Evolutionary conservation across 92 coral and sea anemone genomes (phyloP).

Genomic region (Phenganax marumi): DNA sequence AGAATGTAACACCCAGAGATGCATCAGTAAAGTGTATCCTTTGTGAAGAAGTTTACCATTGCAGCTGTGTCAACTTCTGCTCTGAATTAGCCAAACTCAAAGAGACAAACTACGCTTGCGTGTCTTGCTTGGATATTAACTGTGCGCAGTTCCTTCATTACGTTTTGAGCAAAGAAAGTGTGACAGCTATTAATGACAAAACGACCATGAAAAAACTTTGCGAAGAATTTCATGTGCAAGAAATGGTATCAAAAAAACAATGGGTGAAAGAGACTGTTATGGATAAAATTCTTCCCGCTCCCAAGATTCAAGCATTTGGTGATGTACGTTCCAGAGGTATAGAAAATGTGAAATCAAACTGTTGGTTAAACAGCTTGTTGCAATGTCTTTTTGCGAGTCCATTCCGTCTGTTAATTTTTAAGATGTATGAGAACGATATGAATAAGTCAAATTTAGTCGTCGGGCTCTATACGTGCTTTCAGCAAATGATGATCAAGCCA

Average conservation of each 20-base stretch:
- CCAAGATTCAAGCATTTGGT: neutral
- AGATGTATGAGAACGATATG: neutral
- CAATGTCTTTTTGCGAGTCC: conserved; percentile 20
- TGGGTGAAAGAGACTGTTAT: neutral
- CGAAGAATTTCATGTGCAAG: too few species aligned
- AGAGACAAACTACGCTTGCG: neutral
- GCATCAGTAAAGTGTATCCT: neutral
- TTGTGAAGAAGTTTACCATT: conserved; percentile 8
- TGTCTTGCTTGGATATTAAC: neutral
- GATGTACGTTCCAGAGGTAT: conserved; percentile 15
- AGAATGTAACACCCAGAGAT: neutral
- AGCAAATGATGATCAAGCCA: neutral
- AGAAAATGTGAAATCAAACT: conserved; percentile 21
- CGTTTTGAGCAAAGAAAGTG: neutral
- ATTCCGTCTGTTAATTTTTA: neutral
- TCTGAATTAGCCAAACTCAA: neutral
- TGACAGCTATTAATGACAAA: neutral
- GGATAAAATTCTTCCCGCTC: neutral
- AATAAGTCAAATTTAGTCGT: neutral
- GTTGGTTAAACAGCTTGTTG: conserved; percentile 33
- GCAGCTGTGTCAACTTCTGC: conserved; percentile 25
- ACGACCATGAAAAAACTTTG: neutral
- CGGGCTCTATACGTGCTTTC: neutral
- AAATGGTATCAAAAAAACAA: too few species aligned
- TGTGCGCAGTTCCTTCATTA: neutral